Evolutionary conservation across 2,888 invertebrate genomes (phyloP).

Genomic region (Sisyra nigra): DNA sequence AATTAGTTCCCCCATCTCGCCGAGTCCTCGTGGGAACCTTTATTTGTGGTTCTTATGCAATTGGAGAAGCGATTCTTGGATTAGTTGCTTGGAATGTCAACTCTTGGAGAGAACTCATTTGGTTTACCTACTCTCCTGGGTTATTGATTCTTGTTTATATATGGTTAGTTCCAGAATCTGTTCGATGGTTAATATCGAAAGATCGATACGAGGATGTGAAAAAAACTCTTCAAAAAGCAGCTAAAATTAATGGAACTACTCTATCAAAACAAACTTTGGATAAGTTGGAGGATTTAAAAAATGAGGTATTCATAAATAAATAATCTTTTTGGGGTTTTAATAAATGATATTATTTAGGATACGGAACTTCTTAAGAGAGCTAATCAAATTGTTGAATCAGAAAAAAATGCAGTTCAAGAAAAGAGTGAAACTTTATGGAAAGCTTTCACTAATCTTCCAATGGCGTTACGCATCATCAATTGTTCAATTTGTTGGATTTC

Average conservation of each 20-base stretch:
- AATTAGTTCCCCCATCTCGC: constrained; percentile 57
- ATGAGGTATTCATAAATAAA: no score
- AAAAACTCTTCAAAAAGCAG: constrained; percentile 40
- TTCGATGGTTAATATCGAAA: constrained; percentile 57
- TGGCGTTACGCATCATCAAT: constrained; percentile 34
- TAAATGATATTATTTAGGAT: no score
- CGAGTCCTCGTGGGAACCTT: constrained; percentile 56
- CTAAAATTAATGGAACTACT: constrained; percentile 42
- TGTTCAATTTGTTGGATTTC: constrained; percentile 69
- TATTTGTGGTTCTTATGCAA: constrained; percentile 50
- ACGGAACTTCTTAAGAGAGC: no score
- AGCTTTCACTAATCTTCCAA: constrained; percentile 1
- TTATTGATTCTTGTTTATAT: constrained; percentile 48
- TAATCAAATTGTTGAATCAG: no score
- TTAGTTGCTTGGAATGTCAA: constrained; percentile 46
- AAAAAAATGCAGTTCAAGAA: no score
- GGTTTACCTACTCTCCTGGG: constrained; percentile 49
- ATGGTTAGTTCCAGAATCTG: constrained; percentile 53
- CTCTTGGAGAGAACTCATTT: constrained; percentile 51
- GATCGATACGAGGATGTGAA: constrained; percentile 39
- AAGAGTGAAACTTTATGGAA: background rate
- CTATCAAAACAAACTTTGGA: constrained; percentile 35
- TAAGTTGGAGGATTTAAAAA: constrained; percentile 10
- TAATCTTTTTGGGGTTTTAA: no score
- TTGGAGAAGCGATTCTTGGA: constrained; percentile 51